Evolutionary conservation across 1,140 invertebrate genomes (phyloP), one percentile per base, ranked within the genome.

Genomic region (Conopomorpha cramerella): DNA sequence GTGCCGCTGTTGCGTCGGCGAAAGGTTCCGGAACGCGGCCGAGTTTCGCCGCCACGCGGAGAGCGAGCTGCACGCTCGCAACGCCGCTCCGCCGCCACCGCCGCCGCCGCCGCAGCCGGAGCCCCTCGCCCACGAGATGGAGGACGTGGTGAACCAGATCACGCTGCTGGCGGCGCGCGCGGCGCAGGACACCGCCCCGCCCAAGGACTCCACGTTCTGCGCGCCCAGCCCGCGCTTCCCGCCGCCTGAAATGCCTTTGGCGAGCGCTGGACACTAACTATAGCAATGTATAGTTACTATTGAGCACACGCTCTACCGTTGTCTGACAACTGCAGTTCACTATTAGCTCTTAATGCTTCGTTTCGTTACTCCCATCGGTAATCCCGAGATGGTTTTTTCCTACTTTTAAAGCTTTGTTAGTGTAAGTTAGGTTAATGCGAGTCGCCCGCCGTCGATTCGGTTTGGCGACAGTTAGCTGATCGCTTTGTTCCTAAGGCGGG

Each of bases 71-170:
- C 86, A 84, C 51, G 45, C 72, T 19, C 71, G 78, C 10, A 58
- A 70, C 39, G 58, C 72, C 30, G 43, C n/a, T n/a, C n/a, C 47
- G 17, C 55, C 44, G 16, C 45, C 47, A 6, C 60, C 50, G 15
- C 47, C 43, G 27, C 63, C 56, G 10, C 66, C 63, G 1, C 58
- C 71, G 0, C 76, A 71, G 18, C 74, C 82, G 18, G 80, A 81
- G 39, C 85, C 81, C n/a, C 78, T 91, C 2, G 84, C 82, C 25
- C 85, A 89, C 67, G 86, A 90, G 58, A 90, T 90, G 87, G 88
- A 90, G 58, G 87, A 90, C 61, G 88, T 90, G 31, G 88, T 90
- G 16, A 90, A 90, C 59, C 88, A 90, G 71, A 90, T 91, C 41
- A 89, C 89, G 16, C 77, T 90, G 17, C 65, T 91, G 47, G 88